Evolutionary conservation across 2,797 vertebrate species (phyloP), one percentile per base, ranked within the genome.

Genomic region (Pipistrellus pygmaeus): DNA sequence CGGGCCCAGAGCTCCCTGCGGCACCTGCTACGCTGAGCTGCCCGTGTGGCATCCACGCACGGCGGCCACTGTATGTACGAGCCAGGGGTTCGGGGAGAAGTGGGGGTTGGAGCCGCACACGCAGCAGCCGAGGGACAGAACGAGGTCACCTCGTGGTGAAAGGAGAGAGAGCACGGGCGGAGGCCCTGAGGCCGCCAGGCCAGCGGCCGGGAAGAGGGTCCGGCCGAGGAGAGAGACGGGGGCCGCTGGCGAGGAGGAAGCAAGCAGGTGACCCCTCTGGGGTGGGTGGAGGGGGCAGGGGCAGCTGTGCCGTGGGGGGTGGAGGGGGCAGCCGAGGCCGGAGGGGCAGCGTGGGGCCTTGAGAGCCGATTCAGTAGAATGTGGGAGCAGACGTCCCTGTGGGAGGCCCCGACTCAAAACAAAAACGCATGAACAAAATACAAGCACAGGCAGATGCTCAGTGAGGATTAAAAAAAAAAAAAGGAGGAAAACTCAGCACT

Each of bases 251-350:
- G 15, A 62, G 8, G 13, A 41, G 51, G n/a, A 62, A 2, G n/a
- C 41, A 6, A 0, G 69, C 25, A 46, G 62, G 30, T 0, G 13
- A 3, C 17, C 14, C 12, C 60, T 4, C 8, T 2, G n/a, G 8
- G 27, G 17, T 38, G 21, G 8, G 18, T 21, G 62, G 10, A 14
- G 73, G 41, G 3, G 7, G 35, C 27, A 9, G 3, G 12, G 30
- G 2, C 64, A 20, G 72, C 25, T 10, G n/a, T 4, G 35, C 55
- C 0, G 23, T 4, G 2, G 51, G 51, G 23, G 18, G 51, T 4
- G 32, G 38, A 1, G 6, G 32, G 57, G 78, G 11, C 2, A 38
- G 13, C 17, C 0, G 48, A 23, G n/a, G 27, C 17, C 4, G 8
- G 12, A 32, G 41, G 51, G 21, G 27, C 15, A 8, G 46, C 9